Base-by-base conservation (phyloP, 2,113 vertebrate species). In the Oryzias melastigma region DNA sequence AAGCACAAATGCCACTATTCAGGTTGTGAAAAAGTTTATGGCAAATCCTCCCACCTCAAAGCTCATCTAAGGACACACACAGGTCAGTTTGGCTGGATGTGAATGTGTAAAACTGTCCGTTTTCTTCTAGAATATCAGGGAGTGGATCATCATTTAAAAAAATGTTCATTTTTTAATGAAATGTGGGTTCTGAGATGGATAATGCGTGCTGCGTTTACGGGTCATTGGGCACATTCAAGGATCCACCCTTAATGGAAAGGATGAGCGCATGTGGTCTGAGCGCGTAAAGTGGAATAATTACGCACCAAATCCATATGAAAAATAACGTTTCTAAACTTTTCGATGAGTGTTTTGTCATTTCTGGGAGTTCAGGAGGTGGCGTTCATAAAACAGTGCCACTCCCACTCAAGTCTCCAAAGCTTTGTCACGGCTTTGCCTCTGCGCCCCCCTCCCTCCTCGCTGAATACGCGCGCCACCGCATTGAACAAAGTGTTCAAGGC, bases 21-120 rank as follows among this genome's bases (percentile, higher is more conserved):
- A 87, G 97, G 96, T 75, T 99, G 97, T 72, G 97, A 98, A 93
- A 98, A 98, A 95, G 94, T 99, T 94, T 99, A 98, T 90, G 96
- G 96, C 91, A 98, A 99, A 93, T 98, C 96, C 53, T 98, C 97
- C 88, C 97, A 98, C 85, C 96, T 98, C 91, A 98, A 98, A 94
- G 97, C 97, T 89, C 97, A 98, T 85, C 94, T 98, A 91, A 94
- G 96, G 93, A 98, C 97, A 89, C 97, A 99, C 73, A 98, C 97
- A 97, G 97, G 97, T 98, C 93, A 97, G 97, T 97, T 85, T 75
- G 60, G 57, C 48, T 73, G 75, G 77, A 70, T 87, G 82, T 76
- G 58, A 80, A 69, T 80, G 73, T 84, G 72, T 84, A 59, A 27
- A 70, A 49, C 54, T 88, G 78, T 75, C 12, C 65, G 56, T 70